Conservation (phyloP, 1,140 invertebrate genomes). For the Sinonovacula constricta region DNA sequence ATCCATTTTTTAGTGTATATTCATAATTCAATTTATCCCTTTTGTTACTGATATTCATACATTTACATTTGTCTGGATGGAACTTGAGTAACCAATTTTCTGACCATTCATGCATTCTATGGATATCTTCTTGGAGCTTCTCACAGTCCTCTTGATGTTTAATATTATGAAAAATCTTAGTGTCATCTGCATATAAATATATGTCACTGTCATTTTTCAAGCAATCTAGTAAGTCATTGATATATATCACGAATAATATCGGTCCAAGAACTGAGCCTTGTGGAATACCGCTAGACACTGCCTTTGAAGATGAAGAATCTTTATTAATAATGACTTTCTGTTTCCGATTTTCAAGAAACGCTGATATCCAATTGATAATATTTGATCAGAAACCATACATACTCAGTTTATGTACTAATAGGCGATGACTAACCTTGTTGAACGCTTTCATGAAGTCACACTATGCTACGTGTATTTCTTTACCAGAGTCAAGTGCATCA, state of each 20-base stretch:
- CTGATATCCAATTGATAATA: neutral
- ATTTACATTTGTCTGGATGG: neutral
- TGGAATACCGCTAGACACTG: neutral
- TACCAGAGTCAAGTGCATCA: neutral
- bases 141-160: neutral
- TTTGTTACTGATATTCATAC: neutral
- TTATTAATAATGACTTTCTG: neutral
- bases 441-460: slow-evolving; percentile 36
- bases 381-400: slow-evolving; percentile 7
- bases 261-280: neutral
- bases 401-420: slow-evolving; percentile 18
- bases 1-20: neutral
- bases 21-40: neutral
- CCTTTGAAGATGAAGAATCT: neutral
- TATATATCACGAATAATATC: neutral
- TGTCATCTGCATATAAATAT: neutral
- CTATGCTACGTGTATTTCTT: neutral
- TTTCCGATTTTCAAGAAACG: neutral
- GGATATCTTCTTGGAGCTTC: neutral
- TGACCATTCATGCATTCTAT: slow-evolving; percentile 1
- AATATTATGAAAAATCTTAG: neutral
- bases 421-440: slow-evolving; percentile 14
- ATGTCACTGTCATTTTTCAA: neutral
- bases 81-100: neutral
- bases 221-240: neutral